Base-by-base conservation (phyloP, 2,797 vertebrate species). In the Sparidentex hasta region DNA sequence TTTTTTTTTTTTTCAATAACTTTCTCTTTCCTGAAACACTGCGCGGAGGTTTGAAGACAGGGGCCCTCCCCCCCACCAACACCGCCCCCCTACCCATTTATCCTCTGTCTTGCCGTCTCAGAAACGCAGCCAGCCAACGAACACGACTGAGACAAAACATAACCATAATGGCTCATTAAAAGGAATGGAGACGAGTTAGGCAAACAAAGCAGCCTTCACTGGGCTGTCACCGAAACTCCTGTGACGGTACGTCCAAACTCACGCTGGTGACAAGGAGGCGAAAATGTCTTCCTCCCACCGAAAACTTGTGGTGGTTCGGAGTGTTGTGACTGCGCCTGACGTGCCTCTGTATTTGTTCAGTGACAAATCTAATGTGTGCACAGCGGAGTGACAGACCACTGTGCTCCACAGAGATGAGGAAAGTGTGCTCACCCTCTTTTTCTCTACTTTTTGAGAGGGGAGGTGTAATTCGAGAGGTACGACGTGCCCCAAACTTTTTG, bases 161-260 rank as follows among this genome's bases (percentile, higher is more conserved):
- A 88, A 90, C 83, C 87, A 88, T 94, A 94, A 94, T 91, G 93
- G 92, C 94, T 95, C 93, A 94, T 95, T 95, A 95, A 93, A 94
- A 87, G 89, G 90, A 92, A 93, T 85, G 83, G 88, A 94, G 92
- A 92, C 83, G 90, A 92, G 93, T 93, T 93, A 88, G 92, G 90
- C 87, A 93, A 93, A 94, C 94, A 95, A 94, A 93, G 90, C 92
- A 94, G 90, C 92, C 90, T 93, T 93, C 93, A 93, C 80, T 81
- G 91, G 76, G 91, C 93, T 95, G 95, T 95, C 95, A 94, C 87
- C 76, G 80, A 91, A 90, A 89, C 92, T 90, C 85, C 90, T 83
- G 75, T 63, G 83, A 92, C 83, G 88, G 85, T 80, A 85, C 91
- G 87, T 85, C 88, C 88, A 88, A 87, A 90, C 90, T 86, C 74